phyloP scores from a whole-genome alignment of 2,113 vertebrate species.

The Hiodon alosoides region DNA sequence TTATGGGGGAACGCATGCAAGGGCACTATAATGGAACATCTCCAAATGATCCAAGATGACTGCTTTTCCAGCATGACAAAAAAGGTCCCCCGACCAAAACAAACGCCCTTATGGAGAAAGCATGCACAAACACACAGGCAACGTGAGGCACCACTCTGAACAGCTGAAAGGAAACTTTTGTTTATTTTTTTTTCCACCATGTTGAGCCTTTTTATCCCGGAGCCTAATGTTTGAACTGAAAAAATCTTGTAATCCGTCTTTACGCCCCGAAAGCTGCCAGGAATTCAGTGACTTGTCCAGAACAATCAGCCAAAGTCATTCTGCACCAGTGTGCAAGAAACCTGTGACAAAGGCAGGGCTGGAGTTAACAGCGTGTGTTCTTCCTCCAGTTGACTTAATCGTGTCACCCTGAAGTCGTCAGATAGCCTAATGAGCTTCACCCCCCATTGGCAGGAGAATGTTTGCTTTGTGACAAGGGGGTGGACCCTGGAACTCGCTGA shows the following conservation, averaged over 20 bases:
- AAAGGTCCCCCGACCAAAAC: too few relatives aligned
- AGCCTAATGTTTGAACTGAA: background rate
- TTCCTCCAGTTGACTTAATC: conserved; percentile 41
- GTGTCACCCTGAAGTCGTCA: conserved; percentile 51
- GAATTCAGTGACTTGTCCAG: conserved; percentile 48
- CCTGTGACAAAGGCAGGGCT: conserved; percentile 1
- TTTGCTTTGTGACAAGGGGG: conserved; percentile 59
- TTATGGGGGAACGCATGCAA: too few relatives aligned
- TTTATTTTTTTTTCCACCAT: background rate
- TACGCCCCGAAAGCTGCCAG: conserved; percentile 29
- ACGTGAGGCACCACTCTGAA: too few relatives aligned
- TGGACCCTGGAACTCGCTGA: conserved; percentile 61
- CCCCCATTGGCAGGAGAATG: conserved; percentile 46
- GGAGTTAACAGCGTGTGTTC: conserved; percentile 12
- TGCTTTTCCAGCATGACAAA: too few relatives aligned
- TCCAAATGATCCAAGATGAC: too few relatives aligned
- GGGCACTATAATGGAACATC: too few relatives aligned
- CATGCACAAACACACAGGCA: too few relatives aligned
- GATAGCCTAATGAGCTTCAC: conserved; percentile 46
- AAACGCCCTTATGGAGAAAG: too few relatives aligned
- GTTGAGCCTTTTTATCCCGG: background rate
- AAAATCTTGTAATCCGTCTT: conserved; percentile 10
- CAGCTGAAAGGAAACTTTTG: background rate
- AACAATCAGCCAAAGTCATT: conserved; percentile 43
- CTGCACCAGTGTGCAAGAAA: background rate